Percentiles rank a stretch among this genome's conserved stretches.
Evolutionary conservation across 1,140 invertebrate species (phyloP).

Genomic region (Caenorhabditis elegans): DNA sequence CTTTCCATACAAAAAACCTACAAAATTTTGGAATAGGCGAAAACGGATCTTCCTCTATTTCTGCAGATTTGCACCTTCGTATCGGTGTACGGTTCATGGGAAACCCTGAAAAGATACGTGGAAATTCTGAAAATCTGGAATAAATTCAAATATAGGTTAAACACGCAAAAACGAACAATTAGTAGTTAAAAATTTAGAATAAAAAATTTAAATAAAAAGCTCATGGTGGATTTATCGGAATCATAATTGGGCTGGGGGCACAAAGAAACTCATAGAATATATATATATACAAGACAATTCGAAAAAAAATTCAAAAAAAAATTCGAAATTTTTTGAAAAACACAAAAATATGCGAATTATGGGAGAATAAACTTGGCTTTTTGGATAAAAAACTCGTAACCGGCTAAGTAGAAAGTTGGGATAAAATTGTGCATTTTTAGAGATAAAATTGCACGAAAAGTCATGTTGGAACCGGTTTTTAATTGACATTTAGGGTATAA

Average conservation of each 20-base stretch:
- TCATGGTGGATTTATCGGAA: too few species aligned
- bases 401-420: not conserved
- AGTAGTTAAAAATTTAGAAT: not conserved
- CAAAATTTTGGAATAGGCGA: not conserved
- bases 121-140: not conserved
- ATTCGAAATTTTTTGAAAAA: too few species aligned
- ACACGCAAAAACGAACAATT: not conserved
- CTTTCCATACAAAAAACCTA: not conserved
- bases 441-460: not conserved
- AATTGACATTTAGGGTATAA: not conserved
- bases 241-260: too few species aligned
- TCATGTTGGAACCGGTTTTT: not conserved
- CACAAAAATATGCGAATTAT: too few species aligned
- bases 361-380: not conserved
- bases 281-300: too few species aligned
- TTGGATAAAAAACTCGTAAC: not conserved
- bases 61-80: not conserved
- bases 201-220: not conserved
- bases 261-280: too few species aligned
- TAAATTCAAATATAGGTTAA: not conserved
- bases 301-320: too few species aligned
- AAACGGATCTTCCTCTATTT: constrained; percentile 3
- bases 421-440: not conserved
- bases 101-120: not conserved
- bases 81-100: not conserved